Base-by-base conservation (phyloP, 1,140 invertebrate species). In the Zaprionus davidi region DNA sequence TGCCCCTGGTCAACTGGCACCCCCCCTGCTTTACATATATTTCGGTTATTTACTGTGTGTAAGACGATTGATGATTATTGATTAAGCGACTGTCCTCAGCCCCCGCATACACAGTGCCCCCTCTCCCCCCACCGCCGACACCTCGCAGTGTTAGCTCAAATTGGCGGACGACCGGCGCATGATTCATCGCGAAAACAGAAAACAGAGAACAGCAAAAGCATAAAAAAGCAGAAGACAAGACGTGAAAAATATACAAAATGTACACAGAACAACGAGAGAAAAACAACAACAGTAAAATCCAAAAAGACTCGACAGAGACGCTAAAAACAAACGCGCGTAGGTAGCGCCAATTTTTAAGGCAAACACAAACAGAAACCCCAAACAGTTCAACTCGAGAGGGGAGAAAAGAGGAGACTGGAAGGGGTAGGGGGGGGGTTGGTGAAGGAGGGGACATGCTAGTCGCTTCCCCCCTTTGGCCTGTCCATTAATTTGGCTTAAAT, bases 21-120 rank as follows among this genome's bases (percentile, higher is more conserved):
- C 31, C 17, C 17, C 22, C 41, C 44, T 34, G 20, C 7, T 62
- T 6, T 38, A 22, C 49, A 36, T 65, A 34, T 64, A 59, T 59
- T 76, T 60, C 49, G 73, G 28, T 46, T 78, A 81, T 84, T 86
- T 86, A 78, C 82, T 87, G 79, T 86, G 62, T 82, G 76, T 87
- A 84, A 88, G 85, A 88, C 84, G 85, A 88, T 84, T 88, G 84
- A 88, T 88, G 84, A 80, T 88, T 88, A 88, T 88, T 88, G 84
- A 88, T 88, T 90, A 81, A 79, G 76, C 70, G 64, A 38, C 65
- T 63, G 46, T 7, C 68, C 44, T 20, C 57, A 17, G n/a, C 12
- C n/a, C 58, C n/a, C 28, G 26, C n/a, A n/a, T n/a, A 4, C 71
- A 31, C 20, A 7, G 15, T n/a, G n/a, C 44, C 51, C 41, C 17